These are phyloP conservation scores for Hexactinellida sp. DNA, from an alignment of 37 sponge, comb jelly and placozoan species.

Conservation along the genomic window DNA sequence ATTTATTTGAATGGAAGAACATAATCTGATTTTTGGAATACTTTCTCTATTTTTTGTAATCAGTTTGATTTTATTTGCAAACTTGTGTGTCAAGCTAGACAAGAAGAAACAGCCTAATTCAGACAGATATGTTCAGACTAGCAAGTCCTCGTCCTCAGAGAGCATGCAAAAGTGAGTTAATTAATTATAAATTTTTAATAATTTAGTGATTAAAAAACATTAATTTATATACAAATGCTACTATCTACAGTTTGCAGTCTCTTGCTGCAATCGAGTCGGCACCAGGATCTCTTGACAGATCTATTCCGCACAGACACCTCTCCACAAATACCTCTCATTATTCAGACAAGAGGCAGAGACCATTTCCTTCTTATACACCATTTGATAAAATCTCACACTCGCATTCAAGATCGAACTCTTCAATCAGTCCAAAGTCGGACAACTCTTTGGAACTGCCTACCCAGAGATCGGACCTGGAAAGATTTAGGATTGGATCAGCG, in stretches of 20 bases:
- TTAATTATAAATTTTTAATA: neutral
- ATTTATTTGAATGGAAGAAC: conserved; percentile 2
- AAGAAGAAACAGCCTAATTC: neutral
- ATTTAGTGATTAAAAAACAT: too few species aligned
- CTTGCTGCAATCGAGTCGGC: neutral
- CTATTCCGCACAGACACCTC: neutral
- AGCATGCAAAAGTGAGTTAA: neutral
- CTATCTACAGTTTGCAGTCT: neutral
- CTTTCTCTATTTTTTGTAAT: neutral
- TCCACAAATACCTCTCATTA: neutral
- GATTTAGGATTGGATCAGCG: neutral
- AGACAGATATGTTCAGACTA: neutral
- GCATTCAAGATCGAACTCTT: neutral
- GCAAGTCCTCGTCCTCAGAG: neutral
- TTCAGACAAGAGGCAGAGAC: neutral
- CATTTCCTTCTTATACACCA: neutral
- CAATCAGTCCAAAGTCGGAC: neutral
- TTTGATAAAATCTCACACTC: neutral
- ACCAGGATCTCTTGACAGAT: neutral
- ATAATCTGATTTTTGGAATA: conserved; percentile 2
- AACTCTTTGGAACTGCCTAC: neutral
- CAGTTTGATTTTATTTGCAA: conserved; percentile 8
- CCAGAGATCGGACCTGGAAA: neutral
- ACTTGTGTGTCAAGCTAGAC: conserved; percentile 12
- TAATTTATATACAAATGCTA: too few species aligned